These are phyloP conservation scores for Pachyuromys duprasi DNA, from an alignment of 2,797 vertebrate species.

Conservation along the genomic window DNA sequence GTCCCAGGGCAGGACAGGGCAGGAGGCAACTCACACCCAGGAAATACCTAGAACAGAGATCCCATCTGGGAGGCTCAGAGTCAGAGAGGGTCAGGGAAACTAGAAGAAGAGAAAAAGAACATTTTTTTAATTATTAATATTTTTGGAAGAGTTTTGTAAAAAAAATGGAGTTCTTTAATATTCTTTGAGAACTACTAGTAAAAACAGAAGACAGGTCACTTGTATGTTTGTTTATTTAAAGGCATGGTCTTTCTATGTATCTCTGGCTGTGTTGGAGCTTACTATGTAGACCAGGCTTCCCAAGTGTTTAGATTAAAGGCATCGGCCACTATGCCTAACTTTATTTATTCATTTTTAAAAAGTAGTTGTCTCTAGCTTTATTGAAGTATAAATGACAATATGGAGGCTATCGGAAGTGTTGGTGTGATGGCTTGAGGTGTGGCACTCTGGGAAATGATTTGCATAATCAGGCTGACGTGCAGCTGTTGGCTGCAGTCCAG, in stretches of 20 bases:
- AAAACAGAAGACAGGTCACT: not conserved
- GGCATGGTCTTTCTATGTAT: not conserved
- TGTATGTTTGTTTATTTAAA: not conserved
- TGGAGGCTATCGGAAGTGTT: not conserved
- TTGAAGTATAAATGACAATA: not conserved
- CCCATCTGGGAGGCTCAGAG: not conserved
- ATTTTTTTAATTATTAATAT: not conserved
- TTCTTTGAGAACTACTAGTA: not conserved
- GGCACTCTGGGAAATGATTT: not conserved
- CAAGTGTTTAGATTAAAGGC: not conserved
- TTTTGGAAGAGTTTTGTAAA: not conserved
- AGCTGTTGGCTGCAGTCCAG: not conserved
- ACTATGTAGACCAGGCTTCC: not conserved
- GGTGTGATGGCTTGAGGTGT: not conserved
- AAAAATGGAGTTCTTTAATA: too few species aligned
- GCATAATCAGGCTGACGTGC: too few species aligned
- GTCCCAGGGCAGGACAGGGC: accelerated
- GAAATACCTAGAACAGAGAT: accelerated
- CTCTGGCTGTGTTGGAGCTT: not conserved
- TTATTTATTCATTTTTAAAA: not conserved
- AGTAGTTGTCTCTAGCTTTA: not conserved
- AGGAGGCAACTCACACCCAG: accelerated
- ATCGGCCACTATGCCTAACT: not conserved
- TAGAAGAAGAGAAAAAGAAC: not conserved
- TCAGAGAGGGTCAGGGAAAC: not conserved